These are phyloP conservation scores for Tetragonula carbonaria DNA, from an alignment of 2,888 invertebrate genomes.

Conservation along the genomic window DNA sequence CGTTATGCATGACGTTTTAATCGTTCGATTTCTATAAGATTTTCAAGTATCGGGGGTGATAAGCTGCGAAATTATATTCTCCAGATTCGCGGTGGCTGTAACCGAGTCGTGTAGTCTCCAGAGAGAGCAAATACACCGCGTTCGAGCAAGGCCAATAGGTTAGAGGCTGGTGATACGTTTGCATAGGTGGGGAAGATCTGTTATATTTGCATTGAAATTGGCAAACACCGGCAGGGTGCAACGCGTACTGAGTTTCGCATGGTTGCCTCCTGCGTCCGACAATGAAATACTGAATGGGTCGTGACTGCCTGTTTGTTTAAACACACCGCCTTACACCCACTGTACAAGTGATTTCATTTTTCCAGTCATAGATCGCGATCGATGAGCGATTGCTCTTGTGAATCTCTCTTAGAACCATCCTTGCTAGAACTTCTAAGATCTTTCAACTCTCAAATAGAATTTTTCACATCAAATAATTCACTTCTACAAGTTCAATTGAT, in stretches of 20 bases:
- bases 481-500: neutral
- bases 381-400: neutral
- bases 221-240: slow-evolving; percentile 68
- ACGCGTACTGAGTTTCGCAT: slow-evolving; percentile 37
- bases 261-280: slow-evolving; percentile 31
- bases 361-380: neutral
- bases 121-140: slow-evolving; percentile 60
- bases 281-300: slow-evolving; percentile 48
- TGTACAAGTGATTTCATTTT: neutral
- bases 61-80: slow-evolving; percentile 45
- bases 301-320: slow-evolving; percentile 16
- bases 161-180: slow-evolving; percentile 70
- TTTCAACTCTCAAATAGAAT: neutral
- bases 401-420: neutral
- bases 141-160: slow-evolving; percentile 63
- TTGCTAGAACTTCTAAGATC: neutral
- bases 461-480: neutral
- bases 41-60: slow-evolving; percentile 19
- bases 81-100: slow-evolving; percentile 33
- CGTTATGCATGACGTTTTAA: neutral
- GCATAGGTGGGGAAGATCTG: slow-evolving; percentile 68
- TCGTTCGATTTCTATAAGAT: neutral
- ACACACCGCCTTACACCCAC: neutral
- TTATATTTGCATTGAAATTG: slow-evolving; percentile 79
- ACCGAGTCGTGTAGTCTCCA: slow-evolving; percentile 46